A percentile compares a stretch with the other conserved stretches of the same genome.
Evolutionary conservation across 2,113 vertebrate genomes (phyloP).

Genomic region (Anas platyrhynchos): DNA sequence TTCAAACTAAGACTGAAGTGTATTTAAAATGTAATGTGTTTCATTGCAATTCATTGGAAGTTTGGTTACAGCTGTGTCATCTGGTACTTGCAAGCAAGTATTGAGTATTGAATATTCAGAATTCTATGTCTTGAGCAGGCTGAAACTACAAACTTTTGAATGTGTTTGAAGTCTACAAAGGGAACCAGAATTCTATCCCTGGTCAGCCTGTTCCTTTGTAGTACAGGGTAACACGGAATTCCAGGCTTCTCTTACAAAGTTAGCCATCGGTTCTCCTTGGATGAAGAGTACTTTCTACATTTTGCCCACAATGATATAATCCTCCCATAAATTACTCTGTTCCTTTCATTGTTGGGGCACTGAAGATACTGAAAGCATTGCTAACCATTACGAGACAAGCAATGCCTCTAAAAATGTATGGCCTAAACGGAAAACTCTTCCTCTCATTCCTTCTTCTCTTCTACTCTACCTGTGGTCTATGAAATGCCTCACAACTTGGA

Average conservation of each 20-base stretch:
- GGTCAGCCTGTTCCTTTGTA: not conserved
- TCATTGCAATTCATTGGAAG: not conserved
- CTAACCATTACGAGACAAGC: not conserved
- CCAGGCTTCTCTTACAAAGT: not conserved
- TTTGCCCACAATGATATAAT: not conserved
- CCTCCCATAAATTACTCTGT: not conserved
- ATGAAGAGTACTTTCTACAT: not conserved
- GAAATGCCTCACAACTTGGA: not conserved
- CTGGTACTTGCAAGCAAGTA: not conserved
- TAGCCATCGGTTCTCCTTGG: not conserved
- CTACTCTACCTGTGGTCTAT: not conserved
- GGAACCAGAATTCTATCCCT: not conserved
- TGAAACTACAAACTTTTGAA: not conserved
- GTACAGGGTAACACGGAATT: not conserved
- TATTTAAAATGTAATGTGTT: not conserved
- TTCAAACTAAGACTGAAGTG: not conserved
- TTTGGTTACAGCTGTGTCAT: not conserved
- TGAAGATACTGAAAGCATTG: not conserved
- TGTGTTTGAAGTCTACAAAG: not conserved
- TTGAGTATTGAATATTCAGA: not conserved
- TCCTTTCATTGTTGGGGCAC: not conserved
- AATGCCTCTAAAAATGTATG: not conserved
- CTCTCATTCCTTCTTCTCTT: not conserved
- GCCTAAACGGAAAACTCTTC: not conserved
- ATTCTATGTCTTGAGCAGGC: not conserved